Evolutionary conservation across 2,888 invertebrate species (phyloP).

Genomic region (Agrilus biguttatus): DNA sequence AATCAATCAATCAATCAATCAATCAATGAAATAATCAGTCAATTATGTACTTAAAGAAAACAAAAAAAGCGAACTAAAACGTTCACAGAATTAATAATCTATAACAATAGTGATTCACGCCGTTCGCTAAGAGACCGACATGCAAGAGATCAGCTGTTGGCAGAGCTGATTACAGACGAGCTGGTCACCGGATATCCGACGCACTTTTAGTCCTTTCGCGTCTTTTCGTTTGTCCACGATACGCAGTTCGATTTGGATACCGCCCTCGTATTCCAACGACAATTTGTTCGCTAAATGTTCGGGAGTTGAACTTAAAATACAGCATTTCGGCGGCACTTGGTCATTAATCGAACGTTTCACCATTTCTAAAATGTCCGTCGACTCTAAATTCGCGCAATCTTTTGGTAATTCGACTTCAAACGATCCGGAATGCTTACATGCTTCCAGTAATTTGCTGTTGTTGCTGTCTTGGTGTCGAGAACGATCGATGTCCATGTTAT

Average conservation of each 20-base stretch:
- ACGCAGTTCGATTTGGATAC: conserved; percentile 73
- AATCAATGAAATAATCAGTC: too few relatives aligned
- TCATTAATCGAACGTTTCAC: conserved; percentile 68
- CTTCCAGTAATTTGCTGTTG: conserved; percentile 7
- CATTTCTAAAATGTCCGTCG: conserved; percentile 64
- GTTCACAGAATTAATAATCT: conserved; percentile 2
- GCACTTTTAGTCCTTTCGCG: conserved; percentile 69
- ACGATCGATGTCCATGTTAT: conserved; percentile 6
- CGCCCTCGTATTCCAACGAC: conserved; percentile 41
- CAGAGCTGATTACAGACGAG: conserved; percentile 77
- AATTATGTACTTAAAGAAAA: background rate
- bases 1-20: too few relatives aligned
- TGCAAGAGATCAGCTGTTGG: conserved; percentile 74
- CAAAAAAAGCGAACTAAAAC: conserved; percentile 7
- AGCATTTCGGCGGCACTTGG: conserved; percentile 58
- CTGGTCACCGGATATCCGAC: conserved; percentile 78
- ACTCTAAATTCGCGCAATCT: conserved; percentile 64
- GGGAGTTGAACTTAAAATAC: conserved; percentile 32
- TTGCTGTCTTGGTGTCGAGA: conserved; percentile 3
- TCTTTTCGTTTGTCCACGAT: conserved; percentile 54
- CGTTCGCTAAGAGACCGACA: conserved; percentile 47
- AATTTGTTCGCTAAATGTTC: conserved; percentile 21
- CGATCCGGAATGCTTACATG: conserved; percentile 26
- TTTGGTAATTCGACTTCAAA: conserved; percentile 67
- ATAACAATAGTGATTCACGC: conserved; percentile 1